phyloP scores from a whole-genome alignment of 2,888 invertebrate species.

The Noctuana brunneofusca region DNA sequence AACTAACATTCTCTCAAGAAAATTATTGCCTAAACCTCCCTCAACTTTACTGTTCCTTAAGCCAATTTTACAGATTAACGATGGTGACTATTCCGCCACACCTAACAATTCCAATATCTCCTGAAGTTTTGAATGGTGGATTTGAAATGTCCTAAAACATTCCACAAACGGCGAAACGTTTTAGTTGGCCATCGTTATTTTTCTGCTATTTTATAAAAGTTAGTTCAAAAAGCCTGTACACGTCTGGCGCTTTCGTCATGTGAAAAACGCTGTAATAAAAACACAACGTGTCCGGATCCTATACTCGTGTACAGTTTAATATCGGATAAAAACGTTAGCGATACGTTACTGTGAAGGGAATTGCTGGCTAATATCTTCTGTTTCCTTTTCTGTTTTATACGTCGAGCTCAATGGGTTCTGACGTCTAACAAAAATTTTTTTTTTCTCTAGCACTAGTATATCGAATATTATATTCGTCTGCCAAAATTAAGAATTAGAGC shows the following conservation, averaged over 20 bases:
- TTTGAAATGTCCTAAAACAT: slow-evolving; percentile 1
- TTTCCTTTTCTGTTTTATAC: slow-evolving; percentile 8
- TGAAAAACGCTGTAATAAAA: slow-evolving; percentile 26
- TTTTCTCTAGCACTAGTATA: background rate
- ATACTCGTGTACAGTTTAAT: slow-evolving; percentile 16
- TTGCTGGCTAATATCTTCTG: slow-evolving; percentile 3
- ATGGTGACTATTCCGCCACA: background rate
- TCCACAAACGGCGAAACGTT: background rate
- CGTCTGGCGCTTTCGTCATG: slow-evolving; percentile 24
- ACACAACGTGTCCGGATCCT: slow-evolving; percentile 11
- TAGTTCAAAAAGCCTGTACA: slow-evolving; percentile 8
- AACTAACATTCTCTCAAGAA: too few relatives aligned
- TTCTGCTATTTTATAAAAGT: slow-evolving; percentile 12
- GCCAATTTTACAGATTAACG: background rate
- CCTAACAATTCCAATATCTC: background rate
- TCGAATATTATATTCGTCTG: too few relatives aligned
- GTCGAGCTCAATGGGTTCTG: background rate
- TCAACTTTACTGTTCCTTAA: background rate
- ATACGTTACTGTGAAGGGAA: background rate
- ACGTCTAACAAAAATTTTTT: background rate
- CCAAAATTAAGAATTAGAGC: too few relatives aligned
- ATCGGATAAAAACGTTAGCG: slow-evolving; percentile 25
- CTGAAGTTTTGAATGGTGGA: background rate
- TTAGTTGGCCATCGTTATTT: slow-evolving; percentile 10
- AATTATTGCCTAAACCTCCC: too few relatives aligned